Evolutionary conservation across 1,140 invertebrate species (phyloP).

Genomic region (Panagrolaimus sp.): DNA sequence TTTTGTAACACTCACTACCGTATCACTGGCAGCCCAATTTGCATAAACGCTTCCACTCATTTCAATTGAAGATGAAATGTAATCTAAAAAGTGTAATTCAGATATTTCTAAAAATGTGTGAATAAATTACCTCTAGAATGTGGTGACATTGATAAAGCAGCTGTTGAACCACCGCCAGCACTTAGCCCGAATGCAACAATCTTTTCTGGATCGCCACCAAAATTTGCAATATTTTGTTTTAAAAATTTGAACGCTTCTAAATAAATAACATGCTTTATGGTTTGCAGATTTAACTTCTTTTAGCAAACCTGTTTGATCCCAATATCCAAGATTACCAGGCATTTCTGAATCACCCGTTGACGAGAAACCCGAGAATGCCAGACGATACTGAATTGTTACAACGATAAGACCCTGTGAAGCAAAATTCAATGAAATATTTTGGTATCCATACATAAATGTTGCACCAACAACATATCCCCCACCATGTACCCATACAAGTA

Average conservation of each 20-base stretch:
- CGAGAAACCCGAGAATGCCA: slow-evolving; percentile 69
- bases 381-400: slow-evolving; percentile 87
- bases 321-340: slow-evolving; percentile 80
- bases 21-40: slow-evolving; percentile 11
- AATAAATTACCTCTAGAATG: slow-evolving; percentile 31
- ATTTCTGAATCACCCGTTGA: slow-evolving; percentile 72
- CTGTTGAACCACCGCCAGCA: slow-evolving; percentile 62
- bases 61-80: slow-evolving; percentile 26
- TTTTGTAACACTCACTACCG: not conserved
- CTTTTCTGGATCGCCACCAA: slow-evolving; percentile 79
- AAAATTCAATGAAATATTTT: slow-evolving; percentile 10
- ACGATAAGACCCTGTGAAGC: slow-evolving; percentile 75
- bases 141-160: slow-evolving; percentile 60
- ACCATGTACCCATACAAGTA: slow-evolving; percentile 21
- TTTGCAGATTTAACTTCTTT: too few species aligned
- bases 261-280: too few species aligned
- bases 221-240: slow-evolving; percentile 79
- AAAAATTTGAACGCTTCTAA: slow-evolving; percentile 86
- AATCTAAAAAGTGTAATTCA: slow-evolving; percentile 15
- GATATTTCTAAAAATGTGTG: not conserved
- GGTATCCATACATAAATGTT: not conserved
- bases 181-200: slow-evolving; percentile 75
- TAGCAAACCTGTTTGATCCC: slow-evolving; percentile 63
- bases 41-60: slow-evolving; percentile 15
- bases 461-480: slow-evolving; percentile 15